Conservation (phyloP, 2,888 invertebrate species). For the Nyleta sp. region DNA sequence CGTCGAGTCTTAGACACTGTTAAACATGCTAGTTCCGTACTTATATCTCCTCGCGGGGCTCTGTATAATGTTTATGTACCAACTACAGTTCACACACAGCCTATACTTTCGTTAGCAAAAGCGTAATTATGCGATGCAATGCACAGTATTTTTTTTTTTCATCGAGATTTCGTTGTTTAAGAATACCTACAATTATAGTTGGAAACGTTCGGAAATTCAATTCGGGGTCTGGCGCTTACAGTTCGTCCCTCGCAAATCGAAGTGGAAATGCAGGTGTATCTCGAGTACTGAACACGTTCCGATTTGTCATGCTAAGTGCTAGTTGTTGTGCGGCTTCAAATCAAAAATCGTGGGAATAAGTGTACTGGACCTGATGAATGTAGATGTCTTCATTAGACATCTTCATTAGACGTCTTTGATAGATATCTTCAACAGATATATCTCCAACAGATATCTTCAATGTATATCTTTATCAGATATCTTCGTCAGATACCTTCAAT, state of each 20-base stretch:
- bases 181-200: constrained; percentile 25
- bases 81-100: constrained; percentile 27
- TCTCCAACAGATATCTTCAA: too few species aligned
- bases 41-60: not conserved
- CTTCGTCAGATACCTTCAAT: too few species aligned
- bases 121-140: constrained; percentile 31
- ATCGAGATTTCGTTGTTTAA: constrained; percentile 36
- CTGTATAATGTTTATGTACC: constrained; percentile 14
- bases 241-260: not conserved
- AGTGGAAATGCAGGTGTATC: too few species aligned
- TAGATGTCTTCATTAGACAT: too few species aligned
- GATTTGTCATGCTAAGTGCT: too few species aligned
- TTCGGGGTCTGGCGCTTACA: not conserved
- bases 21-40: constrained; percentile 33
- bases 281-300: too few species aligned
- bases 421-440: too few species aligned
- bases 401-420: too few species aligned
- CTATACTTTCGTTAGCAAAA: constrained; percentile 50
- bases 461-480: too few species aligned
- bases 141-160: constrained; percentile 8
- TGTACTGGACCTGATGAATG: too few species aligned
- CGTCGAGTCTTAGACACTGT: constrained; percentile 26
- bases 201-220: constrained; percentile 7
- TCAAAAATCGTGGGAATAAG: too few species aligned
- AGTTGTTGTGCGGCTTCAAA: too few species aligned